phyloP scores from a whole-genome alignment of 30 jellyfish, hydroid and myxozoan genomes.

The Chrysaora quinquecirrha region DNA sequence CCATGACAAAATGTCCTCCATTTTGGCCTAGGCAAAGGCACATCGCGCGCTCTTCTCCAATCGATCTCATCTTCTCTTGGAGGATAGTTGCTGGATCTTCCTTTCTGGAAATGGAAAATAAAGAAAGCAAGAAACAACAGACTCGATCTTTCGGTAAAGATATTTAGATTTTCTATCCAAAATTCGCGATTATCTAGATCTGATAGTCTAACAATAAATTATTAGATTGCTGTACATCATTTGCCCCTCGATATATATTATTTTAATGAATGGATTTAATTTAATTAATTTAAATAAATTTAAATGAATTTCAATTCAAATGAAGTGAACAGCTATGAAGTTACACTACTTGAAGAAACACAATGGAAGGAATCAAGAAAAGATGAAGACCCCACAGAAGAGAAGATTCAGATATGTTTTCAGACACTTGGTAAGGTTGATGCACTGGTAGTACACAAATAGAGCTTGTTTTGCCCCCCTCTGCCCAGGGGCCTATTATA shows the following conservation, averaged over 20 bases:
- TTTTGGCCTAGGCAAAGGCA: background rate
- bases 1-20: background rate
- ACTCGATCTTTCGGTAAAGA: background rate
- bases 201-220: too few species aligned
- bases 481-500: too few species aligned
- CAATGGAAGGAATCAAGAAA: background rate
- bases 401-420: slow-evolving; percentile 46
- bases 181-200: too few species aligned
- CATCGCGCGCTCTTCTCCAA: background rate
- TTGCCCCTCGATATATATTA: too few species aligned
- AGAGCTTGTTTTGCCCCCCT: too few species aligned
- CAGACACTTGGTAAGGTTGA: slow-evolving; percentile 48
- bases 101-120: background rate
- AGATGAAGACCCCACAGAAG: slow-evolving; percentile 7
- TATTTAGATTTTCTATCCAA: too few species aligned
- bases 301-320: background rate
- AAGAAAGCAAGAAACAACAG: background rate
- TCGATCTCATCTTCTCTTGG: too few species aligned
- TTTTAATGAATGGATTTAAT: too few species aligned
- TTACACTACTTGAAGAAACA: slow-evolving; percentile 31
- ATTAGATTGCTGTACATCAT: too few species aligned
- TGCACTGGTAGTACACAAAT: too few species aligned
- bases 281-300: too few species aligned
- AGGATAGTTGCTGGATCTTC: too few species aligned
- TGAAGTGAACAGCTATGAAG: slow-evolving; percentile 52